Evolutionary conservation across 2,113 vertebrate genomes (phyloP), one percentile per base, ranked within the genome.

Genomic region (Catharus fuscescens): DNA sequence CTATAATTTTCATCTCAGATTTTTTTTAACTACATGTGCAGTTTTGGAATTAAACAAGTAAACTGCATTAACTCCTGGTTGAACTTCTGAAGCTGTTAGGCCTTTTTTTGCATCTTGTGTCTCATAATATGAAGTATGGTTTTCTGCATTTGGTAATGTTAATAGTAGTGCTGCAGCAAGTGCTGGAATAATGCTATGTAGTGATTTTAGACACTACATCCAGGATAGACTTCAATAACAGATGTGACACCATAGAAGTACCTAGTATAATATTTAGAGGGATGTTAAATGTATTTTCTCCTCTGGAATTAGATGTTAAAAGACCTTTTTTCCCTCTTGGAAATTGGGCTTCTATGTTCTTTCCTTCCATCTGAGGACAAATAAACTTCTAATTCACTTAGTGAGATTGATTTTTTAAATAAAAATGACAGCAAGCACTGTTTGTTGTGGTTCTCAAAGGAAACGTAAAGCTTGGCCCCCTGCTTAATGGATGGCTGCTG

Each of bases 341-440:
- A 81, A 80, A 38, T 28, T 19, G 9, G 45, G 9, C 36, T 7
- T 31, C 15, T 80, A 4, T 67, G 21, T 74, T 81, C 28, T 79
- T 25, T 70, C 47, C 28, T 89, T 26, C 31, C 10, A n/a, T 13
- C 8, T 66, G 36, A 10, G 7, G 59, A 93, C 66, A 21, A 71
- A 45, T 53, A 10, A 53, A 36, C 23, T 89, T 84, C 26, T 44
- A 47, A 60, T 74, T 76, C 9, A n/a, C 38, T 84, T 84, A 24
- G 10, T 60, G 69, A 50, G 19, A 10, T 14, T 56, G 47, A 14
- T 67, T 91, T 82, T 71, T 92, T 57, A 20, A 52, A 24, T 47
- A n/a, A 44, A 36, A 47, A 57, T 7, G 42, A 31, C 60, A 74
- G 29, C 0, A 4, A 60, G 61, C 2, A 1, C 34, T 4, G 0